These are phyloP conservation scores for Drosophila truncata DNA, from an alignment of 1,140 invertebrate genomes.

Conservation along the genomic window DNA sequence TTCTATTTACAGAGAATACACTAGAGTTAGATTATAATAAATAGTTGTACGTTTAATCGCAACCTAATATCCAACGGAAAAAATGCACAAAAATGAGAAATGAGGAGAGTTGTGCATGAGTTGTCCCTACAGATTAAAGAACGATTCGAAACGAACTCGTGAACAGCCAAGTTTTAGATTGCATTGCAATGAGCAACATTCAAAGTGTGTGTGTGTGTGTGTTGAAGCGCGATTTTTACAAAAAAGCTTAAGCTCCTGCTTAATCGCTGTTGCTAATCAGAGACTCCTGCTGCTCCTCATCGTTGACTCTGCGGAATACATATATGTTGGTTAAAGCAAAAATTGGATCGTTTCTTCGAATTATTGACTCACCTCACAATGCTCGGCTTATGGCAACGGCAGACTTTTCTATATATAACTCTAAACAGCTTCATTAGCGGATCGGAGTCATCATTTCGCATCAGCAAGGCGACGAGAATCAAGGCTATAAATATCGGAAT, in stretches of 20 bases:
- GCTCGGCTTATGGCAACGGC: constrained; percentile 86
- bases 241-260: constrained; percentile 49
- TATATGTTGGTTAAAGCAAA: not conserved
- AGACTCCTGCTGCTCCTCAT: constrained; percentile 91
- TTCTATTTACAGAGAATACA: constrained; percentile 71
- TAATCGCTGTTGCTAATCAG: constrained; percentile 87
- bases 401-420: constrained; percentile 87
- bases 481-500: constrained; percentile 93
- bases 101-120: constrained; percentile 44
- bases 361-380: constrained; percentile 85
- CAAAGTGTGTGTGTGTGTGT: constrained; percentile 54
- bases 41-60: constrained; percentile 54
- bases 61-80: constrained; percentile 52
- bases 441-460: constrained; percentile 95
- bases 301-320: constrained; percentile 87
- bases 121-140: constrained; percentile 72
- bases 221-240: constrained; percentile 63
- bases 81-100: constrained; percentile 51
- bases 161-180: constrained; percentile 83
- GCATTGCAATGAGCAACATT: constrained; percentile 76
- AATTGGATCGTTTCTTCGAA: not conserved
- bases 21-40: constrained; percentile 34
- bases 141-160: constrained; percentile 83
- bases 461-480: constrained; percentile 90
- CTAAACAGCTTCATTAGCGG: constrained; percentile 90